Evolutionary conservation across 64 coral and sea anemone genomes (phyloP).

Genomic region (Montipora capricornis): DNA sequence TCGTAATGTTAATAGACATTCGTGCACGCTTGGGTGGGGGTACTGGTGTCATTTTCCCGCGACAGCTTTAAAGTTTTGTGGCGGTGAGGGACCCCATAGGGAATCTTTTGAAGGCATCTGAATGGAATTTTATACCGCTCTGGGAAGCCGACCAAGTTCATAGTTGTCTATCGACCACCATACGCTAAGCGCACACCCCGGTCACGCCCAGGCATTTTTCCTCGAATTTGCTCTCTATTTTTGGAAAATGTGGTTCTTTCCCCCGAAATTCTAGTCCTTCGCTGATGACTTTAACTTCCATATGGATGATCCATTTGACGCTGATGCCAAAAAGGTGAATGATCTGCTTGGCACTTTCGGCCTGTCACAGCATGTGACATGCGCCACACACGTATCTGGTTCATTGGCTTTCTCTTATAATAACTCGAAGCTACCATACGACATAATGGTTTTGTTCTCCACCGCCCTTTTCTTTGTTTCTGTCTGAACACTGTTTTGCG

Average conservation of each 20-base stretch:
- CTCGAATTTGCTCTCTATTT: too few species aligned
- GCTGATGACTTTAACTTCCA: too few species aligned
- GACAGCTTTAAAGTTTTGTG: constrained; percentile 13
- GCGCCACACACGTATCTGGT: not conserved
- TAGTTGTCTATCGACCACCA: too few species aligned
- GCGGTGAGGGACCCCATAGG: too few species aligned
- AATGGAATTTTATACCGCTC: too few species aligned
- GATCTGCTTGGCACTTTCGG: not conserved
- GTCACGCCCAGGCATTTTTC: too few species aligned
- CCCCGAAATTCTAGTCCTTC: not conserved
- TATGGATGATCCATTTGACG: not conserved
- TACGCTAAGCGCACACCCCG: too few species aligned
- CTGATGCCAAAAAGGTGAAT: not conserved
- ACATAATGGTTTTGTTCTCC: constrained; percentile 1
- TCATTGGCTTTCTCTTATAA: not conserved
- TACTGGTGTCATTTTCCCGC: not conserved
- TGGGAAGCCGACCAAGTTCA: too few species aligned
- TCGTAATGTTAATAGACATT: not conserved
- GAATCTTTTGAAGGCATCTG: too few species aligned
- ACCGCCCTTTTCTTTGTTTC: constrained; percentile 4
- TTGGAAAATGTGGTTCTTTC: too few species aligned
- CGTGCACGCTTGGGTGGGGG: not conserved
- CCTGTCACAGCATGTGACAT: not conserved
- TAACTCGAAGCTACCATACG: constrained; percentile 30
- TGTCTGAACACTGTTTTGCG: constrained; percentile 53